These are phyloP conservation scores for Phrynosoma platyrhinos DNA, from an alignment of 2,113 vertebrate genomes.

Conservation along the genomic window DNA sequence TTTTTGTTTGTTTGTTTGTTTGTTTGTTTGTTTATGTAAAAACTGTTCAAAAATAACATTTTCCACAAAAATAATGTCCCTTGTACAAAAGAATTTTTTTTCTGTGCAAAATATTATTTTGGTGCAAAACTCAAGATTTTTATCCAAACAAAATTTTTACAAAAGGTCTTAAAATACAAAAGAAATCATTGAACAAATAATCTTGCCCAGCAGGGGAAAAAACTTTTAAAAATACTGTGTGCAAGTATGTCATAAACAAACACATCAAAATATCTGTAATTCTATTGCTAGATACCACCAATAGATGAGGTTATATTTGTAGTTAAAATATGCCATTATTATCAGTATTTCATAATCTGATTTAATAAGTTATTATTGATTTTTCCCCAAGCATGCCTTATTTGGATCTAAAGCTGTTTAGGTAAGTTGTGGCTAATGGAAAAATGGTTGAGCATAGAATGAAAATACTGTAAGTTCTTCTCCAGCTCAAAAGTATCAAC, in stretches of 20 bases:
- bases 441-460: neutral
- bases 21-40: no score
- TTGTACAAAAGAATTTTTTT: no score
- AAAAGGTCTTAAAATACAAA: neutral
- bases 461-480: neutral
- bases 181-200: no score
- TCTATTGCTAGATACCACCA: neutral
- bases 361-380: no score
- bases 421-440: neutral
- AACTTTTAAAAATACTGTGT: no score
- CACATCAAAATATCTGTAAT: no score
- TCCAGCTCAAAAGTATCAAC: neutral
- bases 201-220: no score
- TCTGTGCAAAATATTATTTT: neutral
- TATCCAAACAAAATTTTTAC: neutral
- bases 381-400: neutral
- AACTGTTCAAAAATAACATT: no score
- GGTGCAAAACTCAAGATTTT: neutral
- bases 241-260: no score
- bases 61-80: no score
- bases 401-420: neutral
- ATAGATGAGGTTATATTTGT: neutral
- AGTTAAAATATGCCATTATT: neutral
- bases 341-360: neutral
- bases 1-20: no score